Evolutionary conservation across 2,888 invertebrate genomes (phyloP).

Genomic region (Nyleta sp.): DNA sequence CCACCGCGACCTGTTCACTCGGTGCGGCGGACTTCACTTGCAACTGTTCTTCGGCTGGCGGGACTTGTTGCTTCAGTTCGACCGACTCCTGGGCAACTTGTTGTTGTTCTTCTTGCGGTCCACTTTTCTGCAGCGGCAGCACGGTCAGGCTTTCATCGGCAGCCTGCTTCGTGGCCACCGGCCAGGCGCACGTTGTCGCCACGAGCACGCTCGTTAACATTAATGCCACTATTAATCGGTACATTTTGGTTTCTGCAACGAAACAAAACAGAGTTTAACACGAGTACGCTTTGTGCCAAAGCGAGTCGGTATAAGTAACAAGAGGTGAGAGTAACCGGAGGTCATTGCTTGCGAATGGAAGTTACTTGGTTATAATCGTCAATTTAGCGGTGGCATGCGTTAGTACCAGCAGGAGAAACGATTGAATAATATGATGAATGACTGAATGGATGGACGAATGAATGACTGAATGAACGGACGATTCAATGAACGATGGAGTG

Average conservation of each 20-base stretch:
- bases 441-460: conserved; percentile 64
- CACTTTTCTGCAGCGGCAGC: conserved; percentile 59
- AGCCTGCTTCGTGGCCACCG: conserved; percentile 83
- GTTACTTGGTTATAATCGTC: conserved; percentile 54
- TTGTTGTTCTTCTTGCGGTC: conserved; percentile 48
- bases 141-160: conserved; percentile 68
- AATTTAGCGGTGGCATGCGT: conserved; percentile 56
- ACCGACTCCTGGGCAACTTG: conserved; percentile 59
- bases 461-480: conserved; percentile 66
- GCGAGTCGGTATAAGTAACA: no score
- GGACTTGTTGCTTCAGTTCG: conserved; percentile 66
- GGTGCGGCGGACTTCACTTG: conserved; percentile 57
- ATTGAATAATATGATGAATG: conserved; percentile 65
- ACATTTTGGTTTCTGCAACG: conserved; percentile 84
- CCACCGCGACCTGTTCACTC: conserved; percentile 63
- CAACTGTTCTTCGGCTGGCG: conserved; percentile 52
- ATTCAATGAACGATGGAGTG: conserved; percentile 66
- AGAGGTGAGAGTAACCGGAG: conserved; percentile 33
- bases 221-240: conserved; percentile 77
- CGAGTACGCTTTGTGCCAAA: no score
- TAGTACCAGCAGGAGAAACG: conserved; percentile 49
- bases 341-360: conserved; percentile 63
- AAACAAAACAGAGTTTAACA: neutral
- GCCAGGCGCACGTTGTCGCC: conserved; percentile 85
- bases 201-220: conserved; percentile 84